Percentiles rank a stretch among this genome's conserved stretches.
These are phyloP conservation scores for Aphis gossypii DNA, from an alignment of 1,140 invertebrate species.

Conservation along the genomic window DNA sequence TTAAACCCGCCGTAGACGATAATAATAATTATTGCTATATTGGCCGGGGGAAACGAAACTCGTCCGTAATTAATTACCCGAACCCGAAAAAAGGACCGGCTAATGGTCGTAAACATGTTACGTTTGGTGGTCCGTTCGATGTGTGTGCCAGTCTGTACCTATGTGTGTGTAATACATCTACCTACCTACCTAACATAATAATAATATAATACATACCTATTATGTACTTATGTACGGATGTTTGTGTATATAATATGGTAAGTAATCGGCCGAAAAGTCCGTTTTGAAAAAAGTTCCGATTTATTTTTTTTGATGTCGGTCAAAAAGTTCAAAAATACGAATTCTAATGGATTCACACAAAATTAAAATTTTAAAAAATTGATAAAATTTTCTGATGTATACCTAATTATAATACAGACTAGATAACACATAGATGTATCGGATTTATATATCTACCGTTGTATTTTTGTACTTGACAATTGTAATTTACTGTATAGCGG, in stretches of 20 bases:
- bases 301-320: no score
- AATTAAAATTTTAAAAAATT: no score
- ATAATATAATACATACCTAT: background rate
- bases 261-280: no score
- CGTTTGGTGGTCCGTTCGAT: slow-evolving; percentile 38
- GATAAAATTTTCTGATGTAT: no score
- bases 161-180: background rate
- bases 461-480: no score
- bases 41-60: slow-evolving; percentile 19
- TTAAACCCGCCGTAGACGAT: background rate
- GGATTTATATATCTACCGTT: no score
- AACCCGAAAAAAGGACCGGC: slow-evolving; percentile 51
- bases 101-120: slow-evolving; percentile 54
- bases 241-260: background rate
- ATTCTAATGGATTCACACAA: no score
- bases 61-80: slow-evolving; percentile 55
- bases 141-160: background rate
- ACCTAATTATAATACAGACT: no score
- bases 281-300: no score
- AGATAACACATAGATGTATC: no score
- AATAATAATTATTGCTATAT: slow-evolving; percentile 13
- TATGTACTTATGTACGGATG: background rate
- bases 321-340: no score
- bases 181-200: background rate
- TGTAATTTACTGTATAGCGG: no score